Percentiles rank a stretch among this genome's conserved stretches.
phyloP scores from a whole-genome alignment of 2,113 vertebrate genomes.

The Pseudorasbora parva region DNA sequence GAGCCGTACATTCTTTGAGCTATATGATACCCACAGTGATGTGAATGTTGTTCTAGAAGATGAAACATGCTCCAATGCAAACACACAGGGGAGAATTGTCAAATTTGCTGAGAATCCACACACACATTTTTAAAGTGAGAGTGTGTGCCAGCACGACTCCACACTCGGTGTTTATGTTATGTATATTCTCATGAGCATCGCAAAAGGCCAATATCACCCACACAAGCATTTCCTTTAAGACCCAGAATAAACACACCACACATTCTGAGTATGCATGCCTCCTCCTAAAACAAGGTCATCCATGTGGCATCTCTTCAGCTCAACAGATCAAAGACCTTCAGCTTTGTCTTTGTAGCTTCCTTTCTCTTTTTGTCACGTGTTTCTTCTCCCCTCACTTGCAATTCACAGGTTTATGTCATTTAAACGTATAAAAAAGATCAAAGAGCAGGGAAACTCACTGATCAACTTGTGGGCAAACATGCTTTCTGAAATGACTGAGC shows the following conservation, averaged over 20 bases:
- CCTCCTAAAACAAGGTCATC: conserved; percentile 33
- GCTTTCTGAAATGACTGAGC: not conserved
- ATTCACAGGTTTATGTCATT: not conserved
- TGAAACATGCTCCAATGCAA: not conserved
- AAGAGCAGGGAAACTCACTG: not conserved
- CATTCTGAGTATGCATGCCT: not conserved
- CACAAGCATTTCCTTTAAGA: conserved; percentile 15
- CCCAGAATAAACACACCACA: conserved; percentile 8
- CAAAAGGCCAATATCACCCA: conserved; percentile 25
- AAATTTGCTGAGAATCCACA: conserved; percentile 1
- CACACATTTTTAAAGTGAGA: not conserved
- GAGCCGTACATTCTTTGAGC: not conserved
- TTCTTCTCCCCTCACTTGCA: not conserved
- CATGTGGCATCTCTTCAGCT: conserved; percentile 37
- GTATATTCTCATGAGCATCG: not conserved
- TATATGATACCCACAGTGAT: conserved; percentile 1
- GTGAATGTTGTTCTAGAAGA: conserved; percentile 30
- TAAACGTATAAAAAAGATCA: not conserved
- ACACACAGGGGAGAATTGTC: conserved; percentile 16
- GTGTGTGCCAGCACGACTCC: not conserved
- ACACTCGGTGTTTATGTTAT: not conserved
- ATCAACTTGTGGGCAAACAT: not conserved
- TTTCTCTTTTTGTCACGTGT: conserved; percentile 7
- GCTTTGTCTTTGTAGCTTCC: conserved; percentile 28
- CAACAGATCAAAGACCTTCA: conserved; percentile 64